Base-by-base conservation (phyloP, 2,797 vertebrate genomes). In the Microchirus variegatus region DNA sequence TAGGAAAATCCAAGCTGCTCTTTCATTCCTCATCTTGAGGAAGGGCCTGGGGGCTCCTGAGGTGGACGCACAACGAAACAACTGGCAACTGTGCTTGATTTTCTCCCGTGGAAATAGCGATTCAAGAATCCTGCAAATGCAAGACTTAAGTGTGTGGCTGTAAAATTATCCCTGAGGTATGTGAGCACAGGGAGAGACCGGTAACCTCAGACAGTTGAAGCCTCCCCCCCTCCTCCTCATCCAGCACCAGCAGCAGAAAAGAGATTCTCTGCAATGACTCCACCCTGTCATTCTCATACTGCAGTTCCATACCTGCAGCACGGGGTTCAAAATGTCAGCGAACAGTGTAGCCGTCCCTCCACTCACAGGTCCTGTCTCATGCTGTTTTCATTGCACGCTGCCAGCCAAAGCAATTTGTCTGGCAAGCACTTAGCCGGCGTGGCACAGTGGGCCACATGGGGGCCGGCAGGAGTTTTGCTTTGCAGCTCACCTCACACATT, bases 361-460 rank as follows among this genome's bases (percentile, higher is more conserved):
- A 58, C 72, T 83, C 83, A 63, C 64, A 77, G 83, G 77, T 81
- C 80, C 70, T 56, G 78, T 78, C 63, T 82, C 86, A 81, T 51
- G 76, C 83, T 83, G 88, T 18, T 85, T 71, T 75, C 75, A 13
- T 80, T 65, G 67, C 58, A 70, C 13, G 67, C 67, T 59, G 78
- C 82, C 82, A 82, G 80, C 83, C 75, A 83, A 77, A 62, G 85
- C 83, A 88, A 91, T 93, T 92, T 92, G 90, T 92, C 89, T 87
- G 86, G 85, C 78, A 60, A 89, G 81, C 84, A 77, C 80, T 88
- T 83, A 87, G 85, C 75, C 64, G 70, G 77, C 74, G 71, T 53
- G 59, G 68, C 46, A 42, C 78, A 75, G 72, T 41, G 65, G 85
- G 79, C 78, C 85, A 70, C 76, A 50, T 44, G 1, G 41, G 41